phyloP scores from a whole-genome alignment of 2,113 vertebrate genomes.

The Ovis canadensis region DNA sequence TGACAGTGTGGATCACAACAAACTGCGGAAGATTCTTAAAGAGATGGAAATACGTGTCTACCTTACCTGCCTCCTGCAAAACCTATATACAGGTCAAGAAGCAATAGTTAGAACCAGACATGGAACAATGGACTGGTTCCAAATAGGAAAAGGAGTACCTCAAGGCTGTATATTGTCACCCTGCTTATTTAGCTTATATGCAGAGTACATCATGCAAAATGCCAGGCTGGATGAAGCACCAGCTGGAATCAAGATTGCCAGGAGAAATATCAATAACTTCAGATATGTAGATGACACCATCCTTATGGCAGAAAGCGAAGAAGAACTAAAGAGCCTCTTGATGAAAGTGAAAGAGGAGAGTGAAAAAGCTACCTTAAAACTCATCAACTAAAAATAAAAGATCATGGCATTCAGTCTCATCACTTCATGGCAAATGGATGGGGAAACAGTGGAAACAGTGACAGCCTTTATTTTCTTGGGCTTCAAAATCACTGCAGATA shows the following conservation, averaged over 20 bases:
- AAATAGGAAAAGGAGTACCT: not conserved
- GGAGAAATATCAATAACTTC: not conserved
- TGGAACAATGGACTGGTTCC: not conserved
- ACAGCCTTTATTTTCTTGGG: not conserved
- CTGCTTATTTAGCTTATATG: not conserved
- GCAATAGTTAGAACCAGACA: not conserved
- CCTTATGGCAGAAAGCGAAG: not conserved
- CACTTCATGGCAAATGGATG: not conserved
- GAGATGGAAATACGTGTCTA: rapidly evolving
- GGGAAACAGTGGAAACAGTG: not conserved
- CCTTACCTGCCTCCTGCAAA: not conserved
- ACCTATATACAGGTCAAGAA: not conserved
- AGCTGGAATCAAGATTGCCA: not conserved
- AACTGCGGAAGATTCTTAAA: not conserved
- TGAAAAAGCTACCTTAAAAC: not conserved
- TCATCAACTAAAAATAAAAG: not conserved
- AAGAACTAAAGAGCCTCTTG: not conserved
- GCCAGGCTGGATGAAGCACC: not conserved
- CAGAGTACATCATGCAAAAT: not conserved
- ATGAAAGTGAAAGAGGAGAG: not conserved
- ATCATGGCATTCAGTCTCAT: not conserved
- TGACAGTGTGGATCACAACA: not conserved
- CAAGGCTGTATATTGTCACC: not conserved
- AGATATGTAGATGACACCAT: not conserved
- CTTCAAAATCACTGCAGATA: not conserved